A percentile compares a stretch with the other conserved stretches of the same genome.
Evolutionary conservation across 1,140 invertebrate species (phyloP).

Genomic region (Cataglyphis hispanica): DNA sequence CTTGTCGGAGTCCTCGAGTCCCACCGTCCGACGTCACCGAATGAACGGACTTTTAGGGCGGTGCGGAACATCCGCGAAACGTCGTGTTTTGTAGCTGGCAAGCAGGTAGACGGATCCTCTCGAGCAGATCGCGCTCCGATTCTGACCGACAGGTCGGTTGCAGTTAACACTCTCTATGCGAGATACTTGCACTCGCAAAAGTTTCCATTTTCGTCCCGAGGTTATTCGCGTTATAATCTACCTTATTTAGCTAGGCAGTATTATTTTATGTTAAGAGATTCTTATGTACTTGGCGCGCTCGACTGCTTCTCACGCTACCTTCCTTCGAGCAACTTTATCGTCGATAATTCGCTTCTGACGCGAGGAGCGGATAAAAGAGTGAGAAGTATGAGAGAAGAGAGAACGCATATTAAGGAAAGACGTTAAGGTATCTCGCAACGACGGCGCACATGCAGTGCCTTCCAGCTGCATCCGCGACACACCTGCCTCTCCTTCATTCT

Average conservation of each 20-base stretch:
- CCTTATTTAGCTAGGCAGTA: neutral
- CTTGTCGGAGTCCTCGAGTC: conserved; percentile 69
- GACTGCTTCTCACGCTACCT: neutral
- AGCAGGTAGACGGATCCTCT: conserved; percentile 59
- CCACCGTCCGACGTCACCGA: conserved; percentile 75
- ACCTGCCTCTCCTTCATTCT: conserved; percentile 78
- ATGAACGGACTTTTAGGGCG: conserved; percentile 78
- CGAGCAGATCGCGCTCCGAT: conserved; percentile 21
- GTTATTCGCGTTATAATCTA: neutral
- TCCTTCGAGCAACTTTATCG: neutral
- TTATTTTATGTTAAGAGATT: neutral
- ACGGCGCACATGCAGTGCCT: conserved; percentile 66
- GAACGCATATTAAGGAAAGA: conserved; percentile 37
- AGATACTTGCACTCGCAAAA: too few species aligned
- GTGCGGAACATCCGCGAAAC: conserved; percentile 62
- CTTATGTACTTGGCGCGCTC: too few species aligned
- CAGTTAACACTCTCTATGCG: neutral
- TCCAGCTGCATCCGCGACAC: conserved; percentile 77
- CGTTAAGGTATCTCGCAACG: conserved; percentile 64
- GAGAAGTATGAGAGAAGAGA: conserved; percentile 23
- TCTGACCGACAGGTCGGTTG: neutral
- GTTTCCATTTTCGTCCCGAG: too few species aligned
- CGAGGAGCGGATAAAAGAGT: conserved; percentile 18
- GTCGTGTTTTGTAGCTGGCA: conserved; percentile 63
- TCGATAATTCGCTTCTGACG: conserved; percentile 10